A percentile compares a stretch with the other conserved stretches of the same genome.
Conservation (phyloP, 2,888 invertebrate species). For the Acrobasis consociella region DNA sequence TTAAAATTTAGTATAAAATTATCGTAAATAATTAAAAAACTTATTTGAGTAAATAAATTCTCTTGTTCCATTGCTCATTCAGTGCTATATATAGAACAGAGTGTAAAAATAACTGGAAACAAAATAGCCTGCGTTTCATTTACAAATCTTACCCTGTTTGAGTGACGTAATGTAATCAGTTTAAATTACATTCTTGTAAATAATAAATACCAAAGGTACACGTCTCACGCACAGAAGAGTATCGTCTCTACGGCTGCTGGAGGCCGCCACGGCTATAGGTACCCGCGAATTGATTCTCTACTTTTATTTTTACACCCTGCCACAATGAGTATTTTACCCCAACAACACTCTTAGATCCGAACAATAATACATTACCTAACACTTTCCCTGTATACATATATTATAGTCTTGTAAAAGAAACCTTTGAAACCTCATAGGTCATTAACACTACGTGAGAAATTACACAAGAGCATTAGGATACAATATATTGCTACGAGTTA, state of each 20-base stretch:
- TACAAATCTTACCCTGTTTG: constrained; percentile 43
- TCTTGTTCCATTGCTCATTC: constrained; percentile 81
- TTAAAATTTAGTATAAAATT: constrained; percentile 70
- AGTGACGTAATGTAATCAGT: neutral
- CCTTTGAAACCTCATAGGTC: constrained; percentile 79
- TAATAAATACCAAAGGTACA: neutral
- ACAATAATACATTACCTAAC: constrained; percentile 78
- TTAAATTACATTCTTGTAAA: neutral
- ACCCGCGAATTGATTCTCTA: constrained; percentile 27
- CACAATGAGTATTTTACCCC: constrained; percentile 79
- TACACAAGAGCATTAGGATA: constrained; percentile 80
- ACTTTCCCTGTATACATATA: constrained; percentile 82
- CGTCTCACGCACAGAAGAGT: too few species aligned
- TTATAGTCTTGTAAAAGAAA: constrained; percentile 83
- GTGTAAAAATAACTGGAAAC: constrained; percentile 70
- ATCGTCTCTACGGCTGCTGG: too few species aligned
- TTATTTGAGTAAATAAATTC: constrained; percentile 82
- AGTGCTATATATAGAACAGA: constrained; percentile 69
- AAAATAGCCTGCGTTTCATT: constrained; percentile 34
- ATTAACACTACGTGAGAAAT: constrained; percentile 80
- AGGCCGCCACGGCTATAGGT: neutral
- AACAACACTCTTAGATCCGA: constrained; percentile 77
- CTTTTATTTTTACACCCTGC: constrained; percentile 74
- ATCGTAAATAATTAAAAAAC: constrained; percentile 75
- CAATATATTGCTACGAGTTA: constrained; percentile 81